Evolutionary conservation across 1,140 invertebrate species (phyloP).

Genomic region (Nebria ingens): DNA sequence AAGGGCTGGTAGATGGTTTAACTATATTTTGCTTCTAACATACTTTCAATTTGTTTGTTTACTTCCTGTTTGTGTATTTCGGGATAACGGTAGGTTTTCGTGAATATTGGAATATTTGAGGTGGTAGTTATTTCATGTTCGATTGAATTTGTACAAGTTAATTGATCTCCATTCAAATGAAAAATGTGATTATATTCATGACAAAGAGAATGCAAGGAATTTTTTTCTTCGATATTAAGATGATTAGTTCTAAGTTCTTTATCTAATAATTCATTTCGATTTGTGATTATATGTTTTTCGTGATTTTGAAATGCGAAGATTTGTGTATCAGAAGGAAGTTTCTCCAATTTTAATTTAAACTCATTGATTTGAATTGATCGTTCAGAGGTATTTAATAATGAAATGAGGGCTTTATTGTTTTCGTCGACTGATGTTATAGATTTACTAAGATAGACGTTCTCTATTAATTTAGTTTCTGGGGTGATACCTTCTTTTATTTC

Average conservation of each 20-base stretch:
- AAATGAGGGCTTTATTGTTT: constrained; percentile 11
- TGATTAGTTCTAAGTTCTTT: constrained; percentile 15
- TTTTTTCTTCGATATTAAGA: constrained; percentile 19
- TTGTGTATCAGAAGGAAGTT: not conserved
- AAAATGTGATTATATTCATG: constrained; percentile 22
- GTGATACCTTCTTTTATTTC: no score
- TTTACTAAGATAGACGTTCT: no score
- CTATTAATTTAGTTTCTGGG: no score
- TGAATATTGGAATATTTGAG: constrained; percentile 20
- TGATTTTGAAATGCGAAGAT: no score
- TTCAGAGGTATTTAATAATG: constrained; percentile 21
- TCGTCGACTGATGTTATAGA: no score
- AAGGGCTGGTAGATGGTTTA: constrained; percentile 25
- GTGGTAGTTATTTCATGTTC: constrained; percentile 25
- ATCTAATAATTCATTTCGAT: constrained; percentile 9
- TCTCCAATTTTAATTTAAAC: not conserved
- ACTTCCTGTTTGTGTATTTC: constrained; percentile 33
- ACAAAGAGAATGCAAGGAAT: constrained; percentile 16
- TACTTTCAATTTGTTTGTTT: constrained; percentile 32
- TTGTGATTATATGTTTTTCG: no score
- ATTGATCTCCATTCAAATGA: constrained; percentile 18
- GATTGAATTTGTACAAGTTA: constrained; percentile 16
- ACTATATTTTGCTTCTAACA: constrained; percentile 35
- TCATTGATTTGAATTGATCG: constrained; percentile 10
- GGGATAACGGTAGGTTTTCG: constrained; percentile 29